phyloP scores from a whole-genome alignment of 92 coral and sea anemone species.

The Plumapathes pennacea region DNA sequence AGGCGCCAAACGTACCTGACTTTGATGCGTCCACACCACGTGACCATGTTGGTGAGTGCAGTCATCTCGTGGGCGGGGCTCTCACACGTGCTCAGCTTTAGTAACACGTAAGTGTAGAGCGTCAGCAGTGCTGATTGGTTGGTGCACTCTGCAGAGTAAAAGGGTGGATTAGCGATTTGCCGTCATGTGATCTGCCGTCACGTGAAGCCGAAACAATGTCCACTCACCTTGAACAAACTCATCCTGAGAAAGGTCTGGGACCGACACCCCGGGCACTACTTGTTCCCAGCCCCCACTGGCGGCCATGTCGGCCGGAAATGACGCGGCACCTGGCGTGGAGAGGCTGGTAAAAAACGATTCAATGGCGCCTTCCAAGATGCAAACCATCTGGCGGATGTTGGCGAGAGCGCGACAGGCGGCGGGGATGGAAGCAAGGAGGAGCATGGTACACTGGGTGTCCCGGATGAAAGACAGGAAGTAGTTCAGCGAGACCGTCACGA shows the following conservation, averaged over 20 bases:
- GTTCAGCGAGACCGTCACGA: constrained; percentile 57
- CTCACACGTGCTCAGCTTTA: constrained; percentile 66
- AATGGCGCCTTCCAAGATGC: constrained; percentile 86
- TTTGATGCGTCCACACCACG: constrained; percentile 78
- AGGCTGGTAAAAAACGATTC: constrained; percentile 80
- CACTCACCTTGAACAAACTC: constrained; percentile 88
- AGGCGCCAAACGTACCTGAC: constrained; percentile 40
- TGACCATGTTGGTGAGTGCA: constrained; percentile 64
- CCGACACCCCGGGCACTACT: constrained; percentile 79
- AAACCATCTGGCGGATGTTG: constrained; percentile 77
- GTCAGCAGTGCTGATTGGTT: constrained; percentile 72
- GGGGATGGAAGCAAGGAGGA: constrained; percentile 79
- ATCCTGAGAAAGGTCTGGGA: constrained; percentile 95
- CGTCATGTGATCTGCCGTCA: too few species aligned
- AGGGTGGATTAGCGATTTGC: not conserved
- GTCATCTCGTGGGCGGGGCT: constrained; percentile 78
- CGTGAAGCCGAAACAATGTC: not conserved
- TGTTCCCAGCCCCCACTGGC: constrained; percentile 79
- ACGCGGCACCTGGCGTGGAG: constrained; percentile 20
- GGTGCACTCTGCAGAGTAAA: constrained; percentile 68
- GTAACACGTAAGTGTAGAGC: constrained; percentile 82
- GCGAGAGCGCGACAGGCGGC: constrained; percentile 97
- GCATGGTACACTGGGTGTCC: constrained; percentile 66
- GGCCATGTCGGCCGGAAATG: constrained; percentile 21
- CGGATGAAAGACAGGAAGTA: constrained; percentile 63